Percentiles rank a stretch among this genome's conserved stretches.
These are phyloP conservation scores for Saccopteryx bilineata DNA, from an alignment of 2,113 vertebrate species.

Conservation along the genomic window DNA sequence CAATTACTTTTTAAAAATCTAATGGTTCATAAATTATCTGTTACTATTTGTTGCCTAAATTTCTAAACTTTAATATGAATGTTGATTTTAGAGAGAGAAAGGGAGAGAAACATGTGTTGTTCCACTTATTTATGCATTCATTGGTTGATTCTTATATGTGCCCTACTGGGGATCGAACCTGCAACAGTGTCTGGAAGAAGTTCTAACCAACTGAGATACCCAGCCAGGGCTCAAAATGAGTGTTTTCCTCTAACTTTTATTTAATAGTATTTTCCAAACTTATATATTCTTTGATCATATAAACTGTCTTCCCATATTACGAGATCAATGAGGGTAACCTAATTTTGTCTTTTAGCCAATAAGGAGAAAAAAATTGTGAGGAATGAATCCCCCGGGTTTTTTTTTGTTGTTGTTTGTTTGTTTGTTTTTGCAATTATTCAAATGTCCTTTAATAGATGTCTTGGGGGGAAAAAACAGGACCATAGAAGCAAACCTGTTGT, in stretches of 20 bases:
- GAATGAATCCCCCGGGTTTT: background rate
- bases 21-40: conserved; percentile 31
- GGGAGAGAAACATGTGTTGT: too few relatives aligned
- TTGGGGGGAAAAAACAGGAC: background rate
- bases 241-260: conserved; percentile 1
- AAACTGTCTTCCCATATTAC: background rate
- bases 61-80: conserved; percentile 20
- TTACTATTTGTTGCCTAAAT: conserved; percentile 55
- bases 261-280: background rate
- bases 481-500: background rate
- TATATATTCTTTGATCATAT: conserved; percentile 11
- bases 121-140: too few relatives aligned
- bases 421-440: conserved; percentile 32
- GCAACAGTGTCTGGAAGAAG: too few relatives aligned
- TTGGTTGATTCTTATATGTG: too few relatives aligned
- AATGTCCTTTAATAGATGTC: background rate
- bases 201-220: too few relatives aligned
- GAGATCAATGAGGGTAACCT: background rate
- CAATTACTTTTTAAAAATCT: background rate
- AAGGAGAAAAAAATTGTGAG: background rate
- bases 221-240: background rate
- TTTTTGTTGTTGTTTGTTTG: background rate
- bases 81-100: too few relatives aligned
- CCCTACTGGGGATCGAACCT: too few relatives aligned
- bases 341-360: background rate